These are phyloP conservation scores for Cyrtodaria siliqua DNA, from an alignment of 2,888 invertebrate species.

Conservation along the genomic window DNA sequence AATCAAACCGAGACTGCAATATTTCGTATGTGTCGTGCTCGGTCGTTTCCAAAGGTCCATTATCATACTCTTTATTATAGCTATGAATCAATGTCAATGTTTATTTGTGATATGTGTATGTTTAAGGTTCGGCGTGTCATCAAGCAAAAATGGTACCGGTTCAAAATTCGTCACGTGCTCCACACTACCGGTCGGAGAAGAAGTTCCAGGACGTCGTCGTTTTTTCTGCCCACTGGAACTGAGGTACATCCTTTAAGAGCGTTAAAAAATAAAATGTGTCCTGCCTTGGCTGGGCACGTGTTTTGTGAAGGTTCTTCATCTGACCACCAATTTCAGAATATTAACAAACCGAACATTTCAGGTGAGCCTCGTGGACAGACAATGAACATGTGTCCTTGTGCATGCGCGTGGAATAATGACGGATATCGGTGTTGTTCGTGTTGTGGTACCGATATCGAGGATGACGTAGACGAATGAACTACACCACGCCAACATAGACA, in stretches of 20 bases:
- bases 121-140: conserved; percentile 82
- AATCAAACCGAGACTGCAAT: too few relatives aligned
- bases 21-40: too few relatives aligned
- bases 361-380: background rate
- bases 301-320: conserved; percentile 47
- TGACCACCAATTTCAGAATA: conserved; percentile 21
- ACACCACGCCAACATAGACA: too few relatives aligned
- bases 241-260: conserved; percentile 76
- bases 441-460: conserved; percentile 37
- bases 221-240: conserved; percentile 78
- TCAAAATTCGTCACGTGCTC: conserved; percentile 73
- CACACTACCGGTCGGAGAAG: conserved; percentile 69
- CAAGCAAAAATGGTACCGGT: conserved; percentile 81
- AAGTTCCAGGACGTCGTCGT: conserved; percentile 79
- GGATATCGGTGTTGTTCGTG: conserved; percentile 36
- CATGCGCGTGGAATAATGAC: conserved; percentile 41
- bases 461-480: background rate
- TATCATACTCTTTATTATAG: too few relatives aligned
- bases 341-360: conserved; percentile 11
- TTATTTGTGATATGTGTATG: too few relatives aligned
- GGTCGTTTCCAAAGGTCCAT: too few relatives aligned
- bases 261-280: conserved; percentile 67
- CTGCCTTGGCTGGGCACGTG: conserved; percentile 38
- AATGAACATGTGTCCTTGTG: conserved; percentile 39
- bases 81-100: too few relatives aligned